These are phyloP conservation scores for Oligia latruncula DNA, from an alignment of 2,888 invertebrate species.

Conservation along the genomic window DNA sequence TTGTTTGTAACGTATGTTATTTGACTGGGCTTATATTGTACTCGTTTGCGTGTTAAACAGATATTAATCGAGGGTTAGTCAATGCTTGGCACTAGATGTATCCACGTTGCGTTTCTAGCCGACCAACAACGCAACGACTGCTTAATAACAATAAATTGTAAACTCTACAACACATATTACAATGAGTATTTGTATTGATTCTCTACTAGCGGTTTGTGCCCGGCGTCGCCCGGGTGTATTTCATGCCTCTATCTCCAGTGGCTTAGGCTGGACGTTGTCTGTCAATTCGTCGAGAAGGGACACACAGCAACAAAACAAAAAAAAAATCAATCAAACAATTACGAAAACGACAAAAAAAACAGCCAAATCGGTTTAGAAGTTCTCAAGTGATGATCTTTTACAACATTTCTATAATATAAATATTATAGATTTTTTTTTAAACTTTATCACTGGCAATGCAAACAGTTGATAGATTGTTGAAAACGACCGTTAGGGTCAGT, in stretches of 20 bases:
- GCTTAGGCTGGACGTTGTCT: neutral
- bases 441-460: neutral
- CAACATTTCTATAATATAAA: no score
- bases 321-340: neutral
- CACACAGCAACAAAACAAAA: no score
- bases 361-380: neutral
- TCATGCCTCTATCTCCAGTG: neutral
- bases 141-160: slow-evolving; percentile 5
- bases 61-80: slow-evolving; percentile 47
- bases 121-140: slow-evolving; percentile 7
- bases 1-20: slow-evolving; percentile 43
- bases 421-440: no score
- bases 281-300: neutral
- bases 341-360: neutral
- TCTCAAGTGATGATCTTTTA: neutral
- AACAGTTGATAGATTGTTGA: neutral
- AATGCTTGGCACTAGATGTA: slow-evolving; percentile 44
- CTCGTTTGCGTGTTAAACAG: slow-evolving; percentile 46
- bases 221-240: neutral
- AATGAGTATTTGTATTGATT: neutral
- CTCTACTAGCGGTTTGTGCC: neutral
- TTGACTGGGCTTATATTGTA: slow-evolving; percentile 36
- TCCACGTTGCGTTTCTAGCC: slow-evolving; percentile 17
- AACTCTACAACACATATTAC: neutral
- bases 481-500: slow-evolving; percentile 1